Evolutionary conservation across 2,113 vertebrate genomes (phyloP).

Genomic region (Poicephalus gulielmi): DNA sequence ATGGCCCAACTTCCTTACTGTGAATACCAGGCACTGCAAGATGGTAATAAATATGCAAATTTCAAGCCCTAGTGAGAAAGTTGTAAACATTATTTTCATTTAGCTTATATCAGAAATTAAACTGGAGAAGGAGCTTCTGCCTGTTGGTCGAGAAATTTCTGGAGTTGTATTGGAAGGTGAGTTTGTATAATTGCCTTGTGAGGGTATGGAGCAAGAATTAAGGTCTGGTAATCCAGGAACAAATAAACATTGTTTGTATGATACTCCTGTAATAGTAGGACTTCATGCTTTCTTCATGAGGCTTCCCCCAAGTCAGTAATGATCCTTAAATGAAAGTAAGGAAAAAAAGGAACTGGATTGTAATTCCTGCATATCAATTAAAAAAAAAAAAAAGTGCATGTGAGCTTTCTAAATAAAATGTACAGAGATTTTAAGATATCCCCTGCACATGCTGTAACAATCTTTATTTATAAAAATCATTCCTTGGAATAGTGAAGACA

Average conservation of each 20-base stretch:
- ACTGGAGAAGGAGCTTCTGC: slow-evolving; percentile 80
- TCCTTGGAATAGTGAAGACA: neutral
- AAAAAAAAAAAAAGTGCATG: neutral
- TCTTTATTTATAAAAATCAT: neutral
- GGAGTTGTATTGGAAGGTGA: slow-evolving; percentile 90
- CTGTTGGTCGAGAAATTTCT: slow-evolving; percentile 90
- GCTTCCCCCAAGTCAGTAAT: neutral
- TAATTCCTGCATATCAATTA: neutral
- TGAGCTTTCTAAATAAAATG: neutral
- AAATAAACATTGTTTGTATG: neutral
- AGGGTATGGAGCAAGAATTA: neutral
- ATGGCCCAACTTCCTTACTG: neutral
- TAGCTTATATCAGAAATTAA: slow-evolving; percentile 87
- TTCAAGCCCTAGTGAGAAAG: neutral
- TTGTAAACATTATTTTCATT: slow-evolving; percentile 16
- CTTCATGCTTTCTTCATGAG: neutral
- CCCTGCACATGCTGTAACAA: neutral
- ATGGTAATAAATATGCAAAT: neutral
- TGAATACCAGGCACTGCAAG: neutral
- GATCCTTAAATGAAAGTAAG: neutral
- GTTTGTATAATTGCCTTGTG: neutral
- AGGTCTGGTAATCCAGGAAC: neutral
- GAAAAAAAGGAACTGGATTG: neutral
- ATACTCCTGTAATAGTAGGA: neutral
- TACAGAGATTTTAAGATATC: neutral